Base-by-base conservation (phyloP, 2,797 vertebrate species). In the Rhinatrema bivittatum region DNA sequence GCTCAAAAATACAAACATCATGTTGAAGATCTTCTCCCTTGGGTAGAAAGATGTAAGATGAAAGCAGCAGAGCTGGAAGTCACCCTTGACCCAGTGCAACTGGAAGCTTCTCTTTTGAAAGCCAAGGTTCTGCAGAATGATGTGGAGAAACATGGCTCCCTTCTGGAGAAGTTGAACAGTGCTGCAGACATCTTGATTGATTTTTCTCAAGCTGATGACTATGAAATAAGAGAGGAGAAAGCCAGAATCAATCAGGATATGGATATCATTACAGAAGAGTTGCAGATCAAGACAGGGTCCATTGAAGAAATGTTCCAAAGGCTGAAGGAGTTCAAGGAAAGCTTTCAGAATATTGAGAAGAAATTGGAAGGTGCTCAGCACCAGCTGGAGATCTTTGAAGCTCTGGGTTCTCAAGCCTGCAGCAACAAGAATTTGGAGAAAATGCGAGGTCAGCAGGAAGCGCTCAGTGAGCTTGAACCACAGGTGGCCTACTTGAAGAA, bases 361-460 rank as follows among this genome's bases (percentile, higher is more conserved):
- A 91, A 91, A 48, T 74, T 99, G 22, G 94, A 98, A 67, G 90
- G 88, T 10, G 88, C 94, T 1, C 91, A 82, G 48, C 95, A 98
- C 62, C 93, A 98, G 60, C 82, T 98, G 23, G 93, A 98, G 60
- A 93, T 98, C 41, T 95, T 97, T 24, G 91, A 98, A 31, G 91
- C 96, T 0, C 68, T 99, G 0, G 94, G 96, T 17, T 85, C 91
- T 0, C 87, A 99, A 72, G 93, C 91, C 3, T 98, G 92, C 69
- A 98, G 93, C 57, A 89, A 82, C 19, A 99, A 99, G 76, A 98
- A 96, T 41, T 57, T 99, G 60, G 95, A 98, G 72, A 87, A 93
- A 30, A 75, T 99, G 27, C 81, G 88, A 24, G 68, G 79, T 5
- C 94, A 98, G 32, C 93, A 95, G 64, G 94, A 95, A 62, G 76